Evolutionary conservation across 2,888 invertebrate species (phyloP), one percentile per base, ranked within the genome.

Genomic region (Chaetogeoica ovagalla): DNA sequence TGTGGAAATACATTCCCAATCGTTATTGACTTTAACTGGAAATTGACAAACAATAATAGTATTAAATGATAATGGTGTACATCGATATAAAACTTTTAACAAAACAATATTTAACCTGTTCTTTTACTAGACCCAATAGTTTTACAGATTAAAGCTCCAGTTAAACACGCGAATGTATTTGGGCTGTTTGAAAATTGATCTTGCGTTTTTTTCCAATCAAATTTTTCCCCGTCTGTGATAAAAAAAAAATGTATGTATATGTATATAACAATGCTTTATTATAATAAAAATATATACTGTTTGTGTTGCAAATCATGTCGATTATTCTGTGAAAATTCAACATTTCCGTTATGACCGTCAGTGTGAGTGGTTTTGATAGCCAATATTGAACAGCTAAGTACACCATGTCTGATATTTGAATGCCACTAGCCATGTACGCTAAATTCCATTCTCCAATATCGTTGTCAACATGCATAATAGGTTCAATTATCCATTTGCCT

Each of bases 111-210:
- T n/a, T 8, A 30, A 79, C 79, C 72, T 70, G 73, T 66, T 59
- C 77, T 81, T 68, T 52, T 82, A 62, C 72, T 73, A 30, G 81
- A 72, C 43, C 92, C 91, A 6, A 95, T 92, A 21, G 91, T 91
- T 85, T 94, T 91, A 85, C 95, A 94, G 37, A 94, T 90, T 86
- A 96, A 90, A 0, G 95, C 94, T 19, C 94, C 93, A 75, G 94
- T 91, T 85, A 95, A 2, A 94, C 93, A 82, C 92, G 90, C 83
- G 94, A 89, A 13, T 94, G 92, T 76, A 85, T 92, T 91, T 0
- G 81, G 43, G 73, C 82, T 81, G 43, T 82, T 81, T 23, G 82
- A 82, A 59, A 83, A 81, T 48, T 83, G 83, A 69, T 66, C 59
- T 65, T 82, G 81, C n/a, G 65, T 76, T 66, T 39, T 74, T 68